Base-by-base conservation (phyloP, 1,140 invertebrate species). In the Pseudomyrmex pallidus region DNA sequence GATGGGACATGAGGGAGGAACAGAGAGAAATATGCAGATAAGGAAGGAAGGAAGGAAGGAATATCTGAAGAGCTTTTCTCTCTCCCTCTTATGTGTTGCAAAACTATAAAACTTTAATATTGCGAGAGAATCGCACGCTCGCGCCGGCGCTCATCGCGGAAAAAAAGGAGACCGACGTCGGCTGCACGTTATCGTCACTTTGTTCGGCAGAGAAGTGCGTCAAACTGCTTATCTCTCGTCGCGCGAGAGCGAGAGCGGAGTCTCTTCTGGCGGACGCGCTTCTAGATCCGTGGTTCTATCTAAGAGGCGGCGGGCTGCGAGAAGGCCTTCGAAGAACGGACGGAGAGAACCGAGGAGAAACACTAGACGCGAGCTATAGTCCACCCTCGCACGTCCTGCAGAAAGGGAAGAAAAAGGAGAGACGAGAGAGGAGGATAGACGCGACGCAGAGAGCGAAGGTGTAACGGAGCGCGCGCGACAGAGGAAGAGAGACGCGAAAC, bases 31-130 rank as follows among this genome's bases (percentile, higher is more conserved):
- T 61, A 87, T 87, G 86, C 80, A 68, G 68, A 44, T 20, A 12
- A 59, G 25, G 44, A 48, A 44, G 20, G 44, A 61, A 54, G n/a
- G 15, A 59, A 22, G 59, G 74, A 76, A 48, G 35, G 35, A 35
- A 35, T 35, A 35, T 35, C 35, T 35, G 35, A 35, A 35, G 35
- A 35, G 35, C 4, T 35, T 35, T 5, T 35, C 35, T 35, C 35
- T 76, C 54, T 22, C 54, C 50, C 74, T 77, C 76, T 72, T 80
- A 72, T 57, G 76, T 72, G 66, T 80, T 54, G 66, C 76, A 61
- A 80, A 80, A 80, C 76, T 61, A 72, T 80, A 70, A 80, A 80
- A 80, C 76, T 78, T 78, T 78, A 70, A 87, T 87, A 87, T 84
- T 83, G 56, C 82, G 25, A 50, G 54, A 56, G 35, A 35, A 35